phyloP scores from a whole-genome alignment of 2,113 vertebrate genomes.

The Cyanistes caeruleus region DNA sequence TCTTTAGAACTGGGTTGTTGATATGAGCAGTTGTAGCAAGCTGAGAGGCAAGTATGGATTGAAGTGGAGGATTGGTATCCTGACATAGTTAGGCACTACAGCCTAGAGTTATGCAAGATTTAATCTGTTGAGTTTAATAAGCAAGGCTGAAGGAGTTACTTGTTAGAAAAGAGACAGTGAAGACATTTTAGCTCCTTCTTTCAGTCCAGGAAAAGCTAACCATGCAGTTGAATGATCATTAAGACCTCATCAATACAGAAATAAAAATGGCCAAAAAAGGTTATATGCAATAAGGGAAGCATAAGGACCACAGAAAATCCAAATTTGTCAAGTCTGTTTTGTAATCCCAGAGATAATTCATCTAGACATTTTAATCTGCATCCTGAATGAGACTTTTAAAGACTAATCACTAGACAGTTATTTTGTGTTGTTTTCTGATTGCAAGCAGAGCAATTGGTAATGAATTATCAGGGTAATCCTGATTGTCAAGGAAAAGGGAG shows the following conservation, averaged over 20 bases:
- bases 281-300: neutral
- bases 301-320: neutral
- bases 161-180: neutral
- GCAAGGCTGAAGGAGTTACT: neutral
- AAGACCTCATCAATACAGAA: neutral
- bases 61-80: neutral
- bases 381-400: neutral
- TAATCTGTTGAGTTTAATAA: neutral
- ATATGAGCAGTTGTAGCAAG: neutral
- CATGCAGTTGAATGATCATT: neutral
- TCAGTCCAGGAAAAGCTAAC: neutral
- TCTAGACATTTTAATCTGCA: neutral
- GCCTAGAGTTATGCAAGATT: neutral
- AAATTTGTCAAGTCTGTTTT: neutral
- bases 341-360: neutral
- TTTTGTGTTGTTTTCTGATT: neutral
- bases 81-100: neutral
- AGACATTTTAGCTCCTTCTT: neutral
- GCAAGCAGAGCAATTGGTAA: neutral
- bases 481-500: neutral
- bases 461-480: neutral
- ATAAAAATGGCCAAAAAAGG: neutral
- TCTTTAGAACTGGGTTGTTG: neutral
- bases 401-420: neutral
- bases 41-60: neutral